Conservation (phyloP, 2,113 vertebrate genomes). For the Okapia johnstoni region DNA sequence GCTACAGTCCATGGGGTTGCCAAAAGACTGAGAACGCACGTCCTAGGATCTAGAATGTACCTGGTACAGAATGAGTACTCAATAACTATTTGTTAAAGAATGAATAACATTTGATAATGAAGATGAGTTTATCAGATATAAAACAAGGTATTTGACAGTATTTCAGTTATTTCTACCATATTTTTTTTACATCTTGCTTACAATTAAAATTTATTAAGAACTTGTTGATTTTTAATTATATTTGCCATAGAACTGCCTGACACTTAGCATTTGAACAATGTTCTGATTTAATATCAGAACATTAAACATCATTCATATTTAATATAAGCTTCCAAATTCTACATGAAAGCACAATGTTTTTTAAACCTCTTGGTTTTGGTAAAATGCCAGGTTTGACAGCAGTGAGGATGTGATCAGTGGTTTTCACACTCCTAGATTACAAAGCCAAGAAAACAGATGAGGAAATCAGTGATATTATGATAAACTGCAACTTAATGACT, state of each 20-base stretch:
- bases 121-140: not conserved
- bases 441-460: not conserved
- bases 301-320: not conserved
- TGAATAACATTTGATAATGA: not conserved
- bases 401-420: not conserved
- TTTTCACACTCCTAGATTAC: constrained; percentile 23
- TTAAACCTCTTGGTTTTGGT: constrained; percentile 31
- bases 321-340: constrained; percentile 23
- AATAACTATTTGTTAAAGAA: not conserved
- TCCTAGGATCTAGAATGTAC: not conserved
- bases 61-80: not conserved
- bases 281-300: not conserved
- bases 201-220: not conserved
- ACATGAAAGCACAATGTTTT: not conserved
- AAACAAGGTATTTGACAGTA: not conserved
- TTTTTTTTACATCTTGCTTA: not conserved
- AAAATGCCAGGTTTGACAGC: constrained; percentile 18
- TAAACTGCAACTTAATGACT: constrained; percentile 25
- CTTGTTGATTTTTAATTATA: not conserved
- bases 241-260: not conserved
- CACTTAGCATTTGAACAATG: not conserved
- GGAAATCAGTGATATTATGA: not conserved
- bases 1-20: too few species aligned
- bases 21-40: too few species aligned
- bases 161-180: too few species aligned